Percentiles rank a stretch among this genome's conserved stretches.
Conservation (phyloP, 2,888 invertebrate species). For the Athalia rosae region DNA sequence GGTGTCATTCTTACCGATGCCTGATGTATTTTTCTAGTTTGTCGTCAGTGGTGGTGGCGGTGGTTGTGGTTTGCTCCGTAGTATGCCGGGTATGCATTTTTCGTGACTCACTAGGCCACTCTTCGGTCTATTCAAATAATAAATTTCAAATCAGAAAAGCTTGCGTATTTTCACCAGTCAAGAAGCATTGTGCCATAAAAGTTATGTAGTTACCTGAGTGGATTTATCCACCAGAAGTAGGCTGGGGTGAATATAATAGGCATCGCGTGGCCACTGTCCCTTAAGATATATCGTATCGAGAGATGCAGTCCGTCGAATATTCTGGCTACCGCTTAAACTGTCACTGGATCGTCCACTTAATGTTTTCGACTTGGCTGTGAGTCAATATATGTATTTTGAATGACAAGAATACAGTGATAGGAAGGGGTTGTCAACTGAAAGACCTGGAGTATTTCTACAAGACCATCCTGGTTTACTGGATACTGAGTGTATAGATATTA, state of each 20-base stretch:
- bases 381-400: slow-evolving; percentile 52
- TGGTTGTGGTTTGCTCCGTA: slow-evolving; percentile 61
- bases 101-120: slow-evolving; percentile 76
- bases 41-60: slow-evolving; percentile 74
- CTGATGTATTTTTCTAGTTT: slow-evolving; percentile 78
- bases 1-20: slow-evolving; percentile 66
- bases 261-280: slow-evolving; percentile 86
- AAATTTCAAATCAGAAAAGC: slow-evolving; percentile 41
- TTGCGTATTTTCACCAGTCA: neutral
- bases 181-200: neutral
- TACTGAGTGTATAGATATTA: neutral
- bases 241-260: slow-evolving; percentile 81
- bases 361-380: slow-evolving; percentile 76
- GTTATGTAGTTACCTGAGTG: slow-evolving; percentile 79
- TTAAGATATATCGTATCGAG: slow-evolving; percentile 86
- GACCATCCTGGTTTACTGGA: too few species aligned
- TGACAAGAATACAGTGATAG: neutral
- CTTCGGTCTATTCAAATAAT: slow-evolving; percentile 79
- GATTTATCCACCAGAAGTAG: slow-evolving; percentile 85
- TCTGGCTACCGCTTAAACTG: slow-evolving; percentile 77
- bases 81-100: slow-evolving; percentile 74
- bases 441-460: neutral
- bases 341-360: slow-evolving; percentile 74
- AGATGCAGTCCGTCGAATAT: slow-evolving; percentile 85
- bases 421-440: neutral